Base-by-base conservation (phyloP, 2,797 vertebrate genomes). In the Cynodonichthys magdalenae region DNA sequence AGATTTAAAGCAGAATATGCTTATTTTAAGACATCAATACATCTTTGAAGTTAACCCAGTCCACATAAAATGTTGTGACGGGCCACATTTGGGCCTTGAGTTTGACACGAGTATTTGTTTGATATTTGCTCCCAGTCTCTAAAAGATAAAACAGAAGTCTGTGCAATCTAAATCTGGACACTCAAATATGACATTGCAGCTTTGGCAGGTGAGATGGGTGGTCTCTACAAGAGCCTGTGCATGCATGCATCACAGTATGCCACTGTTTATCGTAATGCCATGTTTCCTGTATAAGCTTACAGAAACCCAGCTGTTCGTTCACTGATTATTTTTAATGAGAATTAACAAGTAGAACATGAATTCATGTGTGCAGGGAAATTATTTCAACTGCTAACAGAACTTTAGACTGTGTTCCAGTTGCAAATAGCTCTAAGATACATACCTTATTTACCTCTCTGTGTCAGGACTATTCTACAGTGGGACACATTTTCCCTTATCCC, bases 391-490 rank as follows among this genome's bases (percentile, higher is more conserved):
- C 53, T 59, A 80, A 80, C 63, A 70, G 71, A 53, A 68, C 79
- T 36, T 52, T 0, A 10, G 50, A 53, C 66, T 66, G 63, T 81
- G 81, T 71, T 62, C 69, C 69, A 75, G 81, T 85, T 77, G 82
- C 67, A 69, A 55, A 17, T 17, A 6, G 66, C 54, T 46, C 55
- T 53, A 9, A 24, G 47, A 53, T 15, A 36, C 36, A 9, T 8
- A 56, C 66, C 63, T 71, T 87, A 74, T 89, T 88, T 81, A 84
- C 80, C 44, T 79, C 67, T 71, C 62, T 9, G n/a, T 78, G 75
- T 80, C 28, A 9, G 62, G 67, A 69, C 77, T 81, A 65, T 75
- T 79, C 70, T 76, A 69, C 78, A 67, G 79, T 29, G 17, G 75
- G 80, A 77, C 69, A 60, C 34, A 8, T 52, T 87, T 77, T 70